Conservation (phyloP, 2,113 vertebrate genomes). For the Arvicanthis niloticus region DNA sequence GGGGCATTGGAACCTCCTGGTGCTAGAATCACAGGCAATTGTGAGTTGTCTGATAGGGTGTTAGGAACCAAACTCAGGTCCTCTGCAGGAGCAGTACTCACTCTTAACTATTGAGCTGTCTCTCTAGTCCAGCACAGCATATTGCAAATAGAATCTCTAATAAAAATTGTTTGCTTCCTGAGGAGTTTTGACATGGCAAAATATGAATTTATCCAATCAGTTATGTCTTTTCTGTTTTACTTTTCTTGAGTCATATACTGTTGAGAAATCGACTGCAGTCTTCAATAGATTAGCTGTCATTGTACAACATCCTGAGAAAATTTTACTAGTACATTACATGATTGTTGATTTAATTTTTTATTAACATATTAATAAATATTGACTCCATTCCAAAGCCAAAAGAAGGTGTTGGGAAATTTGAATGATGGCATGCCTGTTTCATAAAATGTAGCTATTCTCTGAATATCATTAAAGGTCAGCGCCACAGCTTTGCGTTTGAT, state of each 20-base stretch:
- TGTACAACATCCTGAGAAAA: not conserved
- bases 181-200: not conserved
- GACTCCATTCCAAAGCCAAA: constrained; percentile 62
- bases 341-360: constrained; percentile 42
- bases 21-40: not conserved
- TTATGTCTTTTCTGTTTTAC: constrained; percentile 39
- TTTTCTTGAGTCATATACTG: not conserved
- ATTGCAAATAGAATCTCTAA: not conserved
- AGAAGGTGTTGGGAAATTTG: constrained; percentile 64
- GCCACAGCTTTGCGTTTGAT: constrained; percentile 77
- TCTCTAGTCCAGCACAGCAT: not conserved
- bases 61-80: not conserved
- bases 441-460: constrained; percentile 59
- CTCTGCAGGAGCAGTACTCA: not conserved
- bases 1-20: not conserved
- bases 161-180: not conserved
- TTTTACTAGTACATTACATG: constrained; percentile 42
- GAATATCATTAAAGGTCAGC: constrained; percentile 76
- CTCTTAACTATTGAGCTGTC: not conserved
- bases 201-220: not conserved
- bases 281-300: not conserved
- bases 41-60: not conserved
- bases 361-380: constrained; percentile 54
- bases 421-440: constrained; percentile 60
- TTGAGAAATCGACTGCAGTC: constrained; percentile 10